A percentile compares a stretch with the other conserved stretches of the same genome.
These are phyloP conservation scores for Hartigia nigra DNA, from an alignment of 2,888 invertebrate species.

Conservation along the genomic window DNA sequence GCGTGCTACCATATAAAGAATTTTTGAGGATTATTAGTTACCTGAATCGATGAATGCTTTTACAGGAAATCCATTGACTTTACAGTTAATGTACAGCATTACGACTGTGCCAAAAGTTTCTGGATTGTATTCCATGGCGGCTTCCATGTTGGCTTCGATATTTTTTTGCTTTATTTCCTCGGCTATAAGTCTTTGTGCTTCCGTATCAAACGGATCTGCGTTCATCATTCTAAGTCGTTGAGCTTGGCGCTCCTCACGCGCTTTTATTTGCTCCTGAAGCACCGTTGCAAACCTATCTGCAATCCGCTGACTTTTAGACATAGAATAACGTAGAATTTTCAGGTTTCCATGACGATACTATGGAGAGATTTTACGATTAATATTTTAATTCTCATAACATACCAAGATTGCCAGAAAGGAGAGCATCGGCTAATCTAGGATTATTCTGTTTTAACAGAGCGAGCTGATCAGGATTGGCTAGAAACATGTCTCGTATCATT, in stretches of 20 bases:
- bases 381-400: constrained; percentile 36
- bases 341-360: neutral
- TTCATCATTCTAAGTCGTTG: constrained; percentile 88
- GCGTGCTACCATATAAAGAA: neutral
- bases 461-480: constrained; percentile 90
- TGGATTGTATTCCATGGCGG: constrained; percentile 98
- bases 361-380: neutral
- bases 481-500: constrained; percentile 85
- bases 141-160: constrained; percentile 98
- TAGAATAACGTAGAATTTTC: neutral
- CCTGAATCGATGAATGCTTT: constrained; percentile 99
- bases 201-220: constrained; percentile 95
- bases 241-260: constrained; percentile 84
- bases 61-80: constrained; percentile 95
- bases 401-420: constrained; percentile 86
- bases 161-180: constrained; percentile 96
- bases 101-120: constrained; percentile 98
- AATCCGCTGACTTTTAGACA: constrained; percentile 41
- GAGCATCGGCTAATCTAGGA: constrained; percentile 90
- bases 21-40: constrained; percentile 43
- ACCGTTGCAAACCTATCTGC: constrained; percentile 83
- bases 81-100: constrained; percentile 97
- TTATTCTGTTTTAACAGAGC: constrained; percentile 93
- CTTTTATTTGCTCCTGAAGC: constrained; percentile 84
- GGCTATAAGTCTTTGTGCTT: constrained; percentile 93